Conservation (phyloP, 2,888 invertebrate species). For the Phalangium opilio region DNA sequence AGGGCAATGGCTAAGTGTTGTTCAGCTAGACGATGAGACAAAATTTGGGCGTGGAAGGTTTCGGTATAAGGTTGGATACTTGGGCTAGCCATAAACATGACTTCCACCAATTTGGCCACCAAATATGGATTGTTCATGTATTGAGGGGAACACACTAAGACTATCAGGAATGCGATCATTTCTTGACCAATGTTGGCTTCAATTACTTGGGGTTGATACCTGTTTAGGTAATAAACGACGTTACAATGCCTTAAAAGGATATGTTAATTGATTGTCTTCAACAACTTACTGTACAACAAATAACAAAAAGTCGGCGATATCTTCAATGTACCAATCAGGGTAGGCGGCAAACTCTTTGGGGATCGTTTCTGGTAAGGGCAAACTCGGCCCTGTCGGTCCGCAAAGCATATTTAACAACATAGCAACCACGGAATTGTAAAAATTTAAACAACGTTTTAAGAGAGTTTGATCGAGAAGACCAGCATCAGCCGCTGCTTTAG, state of each 20-base stretch:
- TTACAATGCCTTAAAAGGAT: too few relatives aligned
- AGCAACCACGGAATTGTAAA: constrained; percentile 72
- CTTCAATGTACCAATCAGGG: constrained; percentile 94
- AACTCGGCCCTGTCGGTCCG: constrained; percentile 27
- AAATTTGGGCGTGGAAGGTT: constrained; percentile 52
- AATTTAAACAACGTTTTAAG: constrained; percentile 63
- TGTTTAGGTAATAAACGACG: too few relatives aligned
- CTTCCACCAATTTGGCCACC: constrained; percentile 88
- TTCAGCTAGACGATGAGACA: constrained; percentile 72
- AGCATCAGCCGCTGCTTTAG: constrained; percentile 82
- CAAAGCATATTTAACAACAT: constrained; percentile 42
- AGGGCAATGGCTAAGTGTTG: constrained; percentile 68
- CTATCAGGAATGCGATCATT: constrained; percentile 71
- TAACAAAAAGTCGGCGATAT: constrained; percentile 86
- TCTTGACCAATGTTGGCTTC: constrained; percentile 41
- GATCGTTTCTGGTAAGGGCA: constrained; percentile 42
- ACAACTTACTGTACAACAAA: constrained; percentile 86
- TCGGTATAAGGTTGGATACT: constrained; percentile 34
- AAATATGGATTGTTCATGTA: constrained; percentile 92
- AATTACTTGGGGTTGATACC: constrained; percentile 1
- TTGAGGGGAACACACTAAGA: constrained; percentile 75
- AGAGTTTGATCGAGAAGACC: constrained; percentile 70
- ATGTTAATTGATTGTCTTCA: too few relatives aligned
- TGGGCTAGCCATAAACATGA: constrained; percentile 41
- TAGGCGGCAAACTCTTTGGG: constrained; percentile 68